phyloP scores from a whole-genome alignment of 2,888 invertebrate species.

The Rhaphigaster nebulosa region DNA sequence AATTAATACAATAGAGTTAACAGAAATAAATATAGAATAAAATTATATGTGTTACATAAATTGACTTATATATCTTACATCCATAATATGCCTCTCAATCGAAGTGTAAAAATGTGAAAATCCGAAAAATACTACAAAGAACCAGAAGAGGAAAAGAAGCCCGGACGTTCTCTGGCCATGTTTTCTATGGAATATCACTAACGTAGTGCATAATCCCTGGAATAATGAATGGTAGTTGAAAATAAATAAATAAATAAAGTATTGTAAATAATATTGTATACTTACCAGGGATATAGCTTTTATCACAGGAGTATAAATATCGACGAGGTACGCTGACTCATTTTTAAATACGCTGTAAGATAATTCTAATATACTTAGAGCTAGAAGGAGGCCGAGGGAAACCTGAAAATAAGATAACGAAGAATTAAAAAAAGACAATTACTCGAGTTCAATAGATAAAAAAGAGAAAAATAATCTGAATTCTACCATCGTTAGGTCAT shows the following conservation, averaged over 20 bases:
- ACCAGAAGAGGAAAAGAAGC: neutral
- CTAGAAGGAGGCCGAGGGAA: neutral
- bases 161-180: conserved; percentile 16
- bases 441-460: too few species aligned
- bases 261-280: neutral
- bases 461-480: too few species aligned
- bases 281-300: conserved; percentile 4
- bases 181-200: conserved; percentile 17
- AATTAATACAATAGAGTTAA: neutral
- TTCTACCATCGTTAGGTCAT: too few species aligned
- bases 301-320: conserved; percentile 1
- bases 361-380: neutral
- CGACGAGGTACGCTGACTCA: neutral
- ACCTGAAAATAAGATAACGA: neutral
- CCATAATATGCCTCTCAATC: neutral
- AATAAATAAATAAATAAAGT: neutral
- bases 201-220: neutral
- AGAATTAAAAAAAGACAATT: too few species aligned
- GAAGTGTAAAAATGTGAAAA: conserved; percentile 9
- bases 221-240: neutral
- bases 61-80: neutral
- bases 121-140: neutral
- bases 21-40: neutral
- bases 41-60: neutral
- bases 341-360: neutral